These are phyloP conservation scores for Heliconius erato DNA, from an alignment of 2,888 invertebrate genomes.

Conservation along the genomic window DNA sequence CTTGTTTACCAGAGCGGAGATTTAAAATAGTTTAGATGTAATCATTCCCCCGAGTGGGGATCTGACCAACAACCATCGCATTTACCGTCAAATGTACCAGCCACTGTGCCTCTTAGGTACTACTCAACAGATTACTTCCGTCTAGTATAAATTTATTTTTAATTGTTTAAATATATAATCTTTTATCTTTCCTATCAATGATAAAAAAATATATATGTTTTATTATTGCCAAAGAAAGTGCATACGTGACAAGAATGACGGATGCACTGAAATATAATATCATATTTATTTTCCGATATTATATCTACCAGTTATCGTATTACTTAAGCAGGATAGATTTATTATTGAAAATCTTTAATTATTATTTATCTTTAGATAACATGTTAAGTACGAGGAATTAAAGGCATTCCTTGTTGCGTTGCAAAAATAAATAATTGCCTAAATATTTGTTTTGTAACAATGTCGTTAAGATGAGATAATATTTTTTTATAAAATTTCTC, in stretches of 20 bases:
- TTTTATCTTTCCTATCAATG: neutral
- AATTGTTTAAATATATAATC: neutral
- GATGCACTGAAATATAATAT: conserved; percentile 30
- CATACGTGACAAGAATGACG: conserved; percentile 50
- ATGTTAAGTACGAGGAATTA: neutral
- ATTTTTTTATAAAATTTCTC: no score
- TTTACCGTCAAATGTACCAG: no score
- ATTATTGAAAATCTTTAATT: conserved; percentile 10
- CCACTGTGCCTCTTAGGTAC: neutral
- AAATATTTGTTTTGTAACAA: no score
- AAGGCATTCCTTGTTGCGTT: no score
- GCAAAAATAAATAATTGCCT: no score
- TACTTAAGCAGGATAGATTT: conserved; percentile 22
- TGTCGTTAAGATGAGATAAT: no score
- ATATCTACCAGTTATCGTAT: conserved; percentile 20
- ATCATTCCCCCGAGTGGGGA: no score
- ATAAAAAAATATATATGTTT: no score
- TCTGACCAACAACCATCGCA: no score
- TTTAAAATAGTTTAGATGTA: no score
- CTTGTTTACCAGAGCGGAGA: neutral
- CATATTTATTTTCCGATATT: conserved; percentile 13
- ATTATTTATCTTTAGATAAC: conserved; percentile 15
- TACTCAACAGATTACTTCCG: neutral
- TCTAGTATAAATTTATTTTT: neutral
- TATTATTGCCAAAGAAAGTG: no score